Evolutionary conservation across 2,113 vertebrate species (phyloP), one percentile per base, ranked within the genome.

Genomic region (Salvelinus fontinalis): DNA sequence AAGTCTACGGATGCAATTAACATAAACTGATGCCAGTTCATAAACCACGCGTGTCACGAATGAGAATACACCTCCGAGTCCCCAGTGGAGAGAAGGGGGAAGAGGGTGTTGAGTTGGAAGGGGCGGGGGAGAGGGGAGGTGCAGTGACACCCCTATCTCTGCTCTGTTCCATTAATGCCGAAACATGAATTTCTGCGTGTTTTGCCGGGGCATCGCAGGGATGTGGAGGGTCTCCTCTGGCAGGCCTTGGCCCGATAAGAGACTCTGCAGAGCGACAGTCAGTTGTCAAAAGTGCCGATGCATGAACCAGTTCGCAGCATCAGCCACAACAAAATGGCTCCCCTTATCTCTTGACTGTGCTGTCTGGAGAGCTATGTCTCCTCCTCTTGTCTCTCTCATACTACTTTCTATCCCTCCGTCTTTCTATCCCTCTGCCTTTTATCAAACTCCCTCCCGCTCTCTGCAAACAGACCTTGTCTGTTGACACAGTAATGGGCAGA

Each of bases 11-110:
- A 79, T 76, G 78, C 84, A 85, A 88, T 89, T 89, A 89, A 83
- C 89, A 90, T 90, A 87, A 86, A 89, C 90, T n/a, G 67, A 88
- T 75, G 82, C 65, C 67, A 85, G 71, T 82, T 87, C 85, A 80
- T 87, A 88, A 89, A 85, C 67, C 76, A 44, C 0, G 0, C 8
- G 0, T 44, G 2, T 44, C 39, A 44, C 34, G 6, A 44, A 44
- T 44, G 39, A 11, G 39, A 44, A 44, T 44, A 11, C 39, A 44
- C 39, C 8, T 2, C 39, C 39, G 39, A 44, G 39, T 44, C 8
- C 39, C 39, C 39, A 44, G 8, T 44, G 39, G 39, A 44, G 39
- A 44, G 39, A 44, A 44, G 39, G 39, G 8, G 39, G 39, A 44
- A 1, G 39, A 11, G 39, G 39, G 7, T 44, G 39, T 44, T 44